Percentiles rank a stretch among this genome's conserved stretches.
Evolutionary conservation across 1,140 invertebrate genomes (phyloP).

Genomic region (Agrilus planipennis): DNA sequence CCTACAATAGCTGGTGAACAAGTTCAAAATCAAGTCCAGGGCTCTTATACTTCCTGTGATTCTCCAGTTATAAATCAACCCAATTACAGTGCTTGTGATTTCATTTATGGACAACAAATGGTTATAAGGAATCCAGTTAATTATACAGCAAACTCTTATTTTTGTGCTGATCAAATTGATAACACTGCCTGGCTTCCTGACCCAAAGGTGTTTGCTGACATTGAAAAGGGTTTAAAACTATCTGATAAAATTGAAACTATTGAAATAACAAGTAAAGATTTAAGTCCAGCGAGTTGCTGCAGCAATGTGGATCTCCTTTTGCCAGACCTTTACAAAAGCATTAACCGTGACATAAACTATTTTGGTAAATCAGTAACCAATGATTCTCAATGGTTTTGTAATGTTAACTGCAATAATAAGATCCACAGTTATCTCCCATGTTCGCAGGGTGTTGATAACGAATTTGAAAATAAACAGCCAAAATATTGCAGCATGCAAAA

Average conservation of each 20-base stretch:
- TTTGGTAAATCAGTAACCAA: conserved; percentile 11
- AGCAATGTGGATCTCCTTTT: conserved; percentile 19
- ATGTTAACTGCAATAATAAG: conserved; percentile 12
- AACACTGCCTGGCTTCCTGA: background rate
- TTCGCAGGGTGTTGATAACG: conserved; percentile 13
- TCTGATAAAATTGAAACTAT: conserved; percentile 22
- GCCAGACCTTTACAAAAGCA: conserved; percentile 15
- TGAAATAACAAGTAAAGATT: conserved; percentile 23
- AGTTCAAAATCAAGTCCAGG: no score
- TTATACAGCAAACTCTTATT: background rate
- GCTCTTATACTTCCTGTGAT: no score
- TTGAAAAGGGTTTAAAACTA: conserved; percentile 8
- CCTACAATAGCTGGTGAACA: no score
- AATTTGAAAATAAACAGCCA: background rate
- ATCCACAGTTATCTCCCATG: conserved; percentile 24
- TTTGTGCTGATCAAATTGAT: conserved; percentile 1
- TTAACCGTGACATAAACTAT: conserved; percentile 12
- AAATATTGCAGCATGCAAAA: background rate
- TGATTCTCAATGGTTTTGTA: conserved; percentile 14
- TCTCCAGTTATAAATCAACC: no score
- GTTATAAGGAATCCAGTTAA: background rate
- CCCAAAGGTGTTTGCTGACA: background rate
- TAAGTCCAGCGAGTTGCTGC: conserved; percentile 23
- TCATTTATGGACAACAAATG: background rate
- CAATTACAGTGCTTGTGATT: background rate